A percentile compares a stretch with the other conserved stretches of the same genome.
phyloP scores from a whole-genome alignment of 2,888 invertebrate species.

The Leptinotarsa juncta region DNA sequence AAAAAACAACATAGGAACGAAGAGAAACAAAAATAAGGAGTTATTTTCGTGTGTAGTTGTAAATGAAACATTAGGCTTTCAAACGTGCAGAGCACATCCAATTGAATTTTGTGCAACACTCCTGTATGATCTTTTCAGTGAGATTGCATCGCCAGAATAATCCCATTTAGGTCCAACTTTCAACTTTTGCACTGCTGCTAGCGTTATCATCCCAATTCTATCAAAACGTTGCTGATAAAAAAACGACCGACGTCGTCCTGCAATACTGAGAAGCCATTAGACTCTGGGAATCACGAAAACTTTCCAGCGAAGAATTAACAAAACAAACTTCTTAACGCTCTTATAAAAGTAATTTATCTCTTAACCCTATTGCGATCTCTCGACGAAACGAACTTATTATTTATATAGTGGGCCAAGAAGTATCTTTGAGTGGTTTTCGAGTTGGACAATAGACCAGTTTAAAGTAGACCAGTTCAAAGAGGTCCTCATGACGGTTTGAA shows the following conservation, averaged over 20 bases:
- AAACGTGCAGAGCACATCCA: background rate
- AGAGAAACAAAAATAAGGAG: no score
- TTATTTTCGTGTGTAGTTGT: no score
- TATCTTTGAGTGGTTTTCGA: conserved; percentile 63
- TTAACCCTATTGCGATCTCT: conserved; percentile 42
- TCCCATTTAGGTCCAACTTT: background rate
- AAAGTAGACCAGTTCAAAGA: background rate
- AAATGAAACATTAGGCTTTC: no score
- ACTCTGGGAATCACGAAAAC: conserved; percentile 29
- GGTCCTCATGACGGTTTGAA: background rate
- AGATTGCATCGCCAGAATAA: background rate
- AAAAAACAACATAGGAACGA: no score
- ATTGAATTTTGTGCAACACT: background rate
- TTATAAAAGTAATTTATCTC: conserved; percentile 53
- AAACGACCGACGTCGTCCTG: conserved; percentile 18
- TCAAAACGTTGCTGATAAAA: conserved; percentile 14
- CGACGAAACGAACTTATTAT: conserved; percentile 43
- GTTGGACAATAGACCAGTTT: background rate
- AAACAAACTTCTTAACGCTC: conserved; percentile 42
- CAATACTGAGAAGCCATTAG: conserved; percentile 41
- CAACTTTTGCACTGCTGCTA: conserved; percentile 7
- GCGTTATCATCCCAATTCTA: conserved; percentile 16
- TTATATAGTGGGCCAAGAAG: conserved; percentile 57
- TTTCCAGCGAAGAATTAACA: conserved; percentile 39
- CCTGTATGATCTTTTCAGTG: background rate